Evolutionary conservation across 2,888 invertebrate species (phyloP), one percentile per base, ranked within the genome.

Genomic region (Drosophila falleni): DNA sequence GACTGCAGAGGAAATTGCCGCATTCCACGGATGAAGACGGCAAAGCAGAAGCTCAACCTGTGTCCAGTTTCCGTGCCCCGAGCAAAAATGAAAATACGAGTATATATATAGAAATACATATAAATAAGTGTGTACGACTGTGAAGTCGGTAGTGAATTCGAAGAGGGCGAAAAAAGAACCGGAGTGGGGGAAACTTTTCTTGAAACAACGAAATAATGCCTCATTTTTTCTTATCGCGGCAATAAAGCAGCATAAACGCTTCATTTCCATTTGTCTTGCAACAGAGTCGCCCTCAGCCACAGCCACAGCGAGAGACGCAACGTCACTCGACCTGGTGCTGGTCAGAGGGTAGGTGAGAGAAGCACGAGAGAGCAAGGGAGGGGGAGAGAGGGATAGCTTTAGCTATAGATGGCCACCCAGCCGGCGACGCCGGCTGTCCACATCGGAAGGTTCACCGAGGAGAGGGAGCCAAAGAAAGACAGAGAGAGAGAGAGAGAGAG

Each of bases 161-260:
- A 49, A n/a, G 37, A 35, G 41, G 41, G 23, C 5, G 56, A 26
- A 26, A 5, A 5, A 5, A 26, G 46, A 6, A 15, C 10, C 13
- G 50, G 35, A 19, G 49, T 23, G 68, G 47, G 65, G 65, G 49
- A 80, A 84, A 76, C 73, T 86, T 78, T 61, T 69, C 82, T 76
- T 84, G 78, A 87, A 87, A 88, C 87, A 88, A 88, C 82, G 71
- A 84, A 81, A 79, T 80, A 84, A 80, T 84, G 83, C 81, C 85
- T 81, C 86, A 89, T 87, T 86, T 81, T 82, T 87, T 82, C 89
- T 91, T 91, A 91, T 91, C 90, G 87, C 89, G 58, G 91, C 88
- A 91, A 91, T 92, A 91, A 91, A 90, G 89, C 86, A 90, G 90
- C 90, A 90, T 91, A 91, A 91, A 90, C 90, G 91, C 87, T 89